Evolutionary conservation across 2,797 vertebrate genomes (phyloP).

Genomic region (Girardinus metallicus): DNA sequence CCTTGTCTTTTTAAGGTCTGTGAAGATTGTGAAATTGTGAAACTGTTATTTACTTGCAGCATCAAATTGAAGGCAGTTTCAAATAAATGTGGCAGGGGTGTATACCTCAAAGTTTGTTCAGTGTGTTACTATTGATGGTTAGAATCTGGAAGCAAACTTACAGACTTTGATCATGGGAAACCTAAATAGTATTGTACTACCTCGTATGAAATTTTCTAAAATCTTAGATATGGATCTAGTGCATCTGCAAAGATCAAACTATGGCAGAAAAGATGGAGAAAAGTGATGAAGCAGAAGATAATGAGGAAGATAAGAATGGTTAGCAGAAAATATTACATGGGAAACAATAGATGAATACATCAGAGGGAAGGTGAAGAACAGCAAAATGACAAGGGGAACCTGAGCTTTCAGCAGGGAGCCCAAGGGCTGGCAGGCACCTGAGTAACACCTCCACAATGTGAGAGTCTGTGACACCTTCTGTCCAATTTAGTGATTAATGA

Average conservation of each 20-base stretch:
- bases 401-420: conserved; percentile 66
- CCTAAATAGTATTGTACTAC: neutral
- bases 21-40: neutral
- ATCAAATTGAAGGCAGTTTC: neutral
- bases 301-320: conserved; percentile 47
- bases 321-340: conserved; percentile 50
- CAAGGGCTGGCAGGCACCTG: conserved; percentile 70
- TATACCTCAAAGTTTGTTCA: neutral
- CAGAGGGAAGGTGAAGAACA: conserved; percentile 49
- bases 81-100: neutral
- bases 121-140: neutral
- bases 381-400: conserved; percentile 60
- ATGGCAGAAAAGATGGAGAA: neutral
- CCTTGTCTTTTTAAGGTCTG: neutral
- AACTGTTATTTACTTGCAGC: neutral
- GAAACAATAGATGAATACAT: conserved; percentile 46
- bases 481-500: conserved; percentile 88
- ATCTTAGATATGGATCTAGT: neutral
- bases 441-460: conserved; percentile 60
- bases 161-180: neutral
- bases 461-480: conserved; percentile 48
- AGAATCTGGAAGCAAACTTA: neutral
- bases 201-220: neutral
- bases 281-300: conserved; percentile 13
- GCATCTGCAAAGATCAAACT: neutral